Percentiles rank a stretch among this genome's conserved stretches.
phyloP scores from a whole-genome alignment of 2,797 vertebrate species.

The Paratrypauchen microcephalus region DNA sequence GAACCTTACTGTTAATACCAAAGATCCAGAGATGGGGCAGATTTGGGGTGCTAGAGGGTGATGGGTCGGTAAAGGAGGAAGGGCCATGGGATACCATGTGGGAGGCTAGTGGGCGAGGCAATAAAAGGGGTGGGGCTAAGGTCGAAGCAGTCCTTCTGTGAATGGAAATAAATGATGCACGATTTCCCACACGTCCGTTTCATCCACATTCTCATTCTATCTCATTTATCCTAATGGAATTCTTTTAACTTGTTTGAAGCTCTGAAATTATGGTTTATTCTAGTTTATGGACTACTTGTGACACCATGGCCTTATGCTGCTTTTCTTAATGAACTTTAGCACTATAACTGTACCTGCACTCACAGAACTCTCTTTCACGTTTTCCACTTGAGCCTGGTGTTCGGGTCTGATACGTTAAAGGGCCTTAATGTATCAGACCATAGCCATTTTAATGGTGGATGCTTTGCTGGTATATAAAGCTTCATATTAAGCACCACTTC shows the following conservation, averaged over 20 bases:
- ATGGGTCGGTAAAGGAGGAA: slow-evolving; percentile 2
- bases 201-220: not conserved
- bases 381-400: too few relatives aligned
- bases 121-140: slow-evolving; percentile 22
- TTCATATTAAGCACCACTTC: too few relatives aligned
- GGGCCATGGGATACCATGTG: slow-evolving; percentile 14
- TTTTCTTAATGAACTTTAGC: too few relatives aligned
- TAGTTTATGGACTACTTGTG: too few relatives aligned
- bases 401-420: too few relatives aligned
- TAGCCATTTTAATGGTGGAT: too few relatives aligned
- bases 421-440: too few relatives aligned
- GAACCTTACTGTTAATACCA: not conserved
- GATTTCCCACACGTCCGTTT: slow-evolving; percentile 8
- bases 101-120: slow-evolving; percentile 21
- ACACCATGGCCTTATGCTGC: too few relatives aligned
- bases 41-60: slow-evolving; percentile 26
- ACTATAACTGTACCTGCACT: too few relatives aligned
- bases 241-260: not conserved
- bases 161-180: slow-evolving; percentile 16
- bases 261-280: too few relatives aligned
- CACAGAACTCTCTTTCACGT: too few relatives aligned
- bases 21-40: slow-evolving; percentile 4
- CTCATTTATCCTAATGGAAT: not conserved
- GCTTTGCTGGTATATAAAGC: too few relatives aligned
- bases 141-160: slow-evolving; percentile 23